Evolutionary conservation across 1,140 invertebrate genomes (phyloP), one percentile per base, ranked within the genome.

Genomic region (Elymnias hypermnestra): DNA sequence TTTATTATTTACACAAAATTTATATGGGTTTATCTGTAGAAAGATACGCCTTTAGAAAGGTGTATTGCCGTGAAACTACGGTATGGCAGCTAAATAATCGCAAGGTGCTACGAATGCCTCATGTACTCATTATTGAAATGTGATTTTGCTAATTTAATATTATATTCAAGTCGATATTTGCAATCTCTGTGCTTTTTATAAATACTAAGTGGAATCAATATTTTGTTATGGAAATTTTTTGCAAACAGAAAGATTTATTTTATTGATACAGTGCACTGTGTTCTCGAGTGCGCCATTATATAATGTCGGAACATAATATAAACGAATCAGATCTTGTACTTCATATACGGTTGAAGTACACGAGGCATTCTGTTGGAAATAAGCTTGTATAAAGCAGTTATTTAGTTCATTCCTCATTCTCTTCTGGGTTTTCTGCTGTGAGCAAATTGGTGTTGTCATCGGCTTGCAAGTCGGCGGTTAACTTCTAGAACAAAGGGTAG

Each of bases 361-460:
- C 38, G 35, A 74, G 72, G 58, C 53, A 63, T 71, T 62, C 50
- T 36, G 37, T 39, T 33, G 21, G 44, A 44, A 35, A 61, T 40
- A 33, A 47, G 14, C 41, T 2, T 33, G 7, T n/a, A n/a, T n/a
- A 19, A 37, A 26, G 28, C 33, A 23, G 9, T 3, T 9, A 21
- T 15, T 8, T 21, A 10, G 18, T 37, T 81, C 63, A 81, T 56
- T 84, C 81, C 33, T 83, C 79, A 3, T 49, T 59, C 14, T 86
- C 85, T 37, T 85, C 83, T 3, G 76, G 72, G 54, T 83, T 86
- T 48, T 87, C 85, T n/a, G 83, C 83, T 17, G 81, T 83, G 43
- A 87, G 50, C 29, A 87, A 51, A 35, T 83, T 84, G 8, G 85
- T 86, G 51, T 87, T 85, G 55, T 85, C 85, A 36, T 86, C 83